Conservation (phyloP, 2,797 vertebrate species). For the Onychomys arenicola region DNA sequence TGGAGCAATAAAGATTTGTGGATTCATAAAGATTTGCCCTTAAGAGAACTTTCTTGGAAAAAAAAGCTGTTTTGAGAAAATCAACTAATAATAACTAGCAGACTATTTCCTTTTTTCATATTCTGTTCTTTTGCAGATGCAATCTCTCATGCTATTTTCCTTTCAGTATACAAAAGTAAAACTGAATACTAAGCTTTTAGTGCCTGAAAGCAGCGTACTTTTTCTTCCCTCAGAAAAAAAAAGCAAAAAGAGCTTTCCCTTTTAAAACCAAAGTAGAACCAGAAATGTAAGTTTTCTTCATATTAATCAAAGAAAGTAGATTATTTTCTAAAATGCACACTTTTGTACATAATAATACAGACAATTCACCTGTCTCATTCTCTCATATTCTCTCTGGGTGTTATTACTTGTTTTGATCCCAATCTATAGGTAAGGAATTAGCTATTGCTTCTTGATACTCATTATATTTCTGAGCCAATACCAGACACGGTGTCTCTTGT, state of each 20-base stretch:
- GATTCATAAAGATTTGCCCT: slow-evolving; percentile 10
- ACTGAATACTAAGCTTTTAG: slow-evolving; percentile 1
- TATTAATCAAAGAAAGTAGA: neutral
- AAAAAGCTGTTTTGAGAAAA: slow-evolving; percentile 25
- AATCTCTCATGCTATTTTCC: neutral
- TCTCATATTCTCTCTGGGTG: neutral
- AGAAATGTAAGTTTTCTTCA: slow-evolving; percentile 8
- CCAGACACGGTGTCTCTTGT: neutral
- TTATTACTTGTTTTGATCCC: neutral
- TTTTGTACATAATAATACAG: slow-evolving; percentile 8
- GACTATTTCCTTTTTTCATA: neutral
- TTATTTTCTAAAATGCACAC: neutral
- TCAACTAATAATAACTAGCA: neutral
- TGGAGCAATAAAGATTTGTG: neutral
- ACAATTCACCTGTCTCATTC: slow-evolving; percentile 15
- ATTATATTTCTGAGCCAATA: neutral
- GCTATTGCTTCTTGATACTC: neutral
- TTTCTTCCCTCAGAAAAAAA: neutral
- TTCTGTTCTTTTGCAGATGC: neutral
- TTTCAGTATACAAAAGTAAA: slow-evolving; percentile 31
- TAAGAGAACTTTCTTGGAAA: neutral
- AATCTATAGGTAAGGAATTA: neutral
- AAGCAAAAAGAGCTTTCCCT: neutral
- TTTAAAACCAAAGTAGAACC: neutral
- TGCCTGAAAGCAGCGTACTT: neutral